A percentile compares a stretch with the other conserved stretches of the same genome.
These are phyloP conservation scores for Phalacrocorax pelagicus DNA, from an alignment of 2,113 vertebrate genomes.

Conservation along the genomic window DNA sequence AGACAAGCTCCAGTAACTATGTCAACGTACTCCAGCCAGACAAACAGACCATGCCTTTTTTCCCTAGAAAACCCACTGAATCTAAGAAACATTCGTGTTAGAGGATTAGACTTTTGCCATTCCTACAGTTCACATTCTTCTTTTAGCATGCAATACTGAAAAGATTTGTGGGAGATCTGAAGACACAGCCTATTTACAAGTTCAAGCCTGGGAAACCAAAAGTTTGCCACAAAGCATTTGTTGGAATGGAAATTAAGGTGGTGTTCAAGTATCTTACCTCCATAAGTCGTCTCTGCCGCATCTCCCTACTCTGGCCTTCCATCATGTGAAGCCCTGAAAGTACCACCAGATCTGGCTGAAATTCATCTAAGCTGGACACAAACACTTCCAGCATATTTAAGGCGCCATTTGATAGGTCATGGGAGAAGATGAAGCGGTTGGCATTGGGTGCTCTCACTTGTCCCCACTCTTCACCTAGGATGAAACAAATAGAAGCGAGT, in stretches of 20 bases:
- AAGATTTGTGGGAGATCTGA: background rate
- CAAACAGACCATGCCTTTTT: background rate
- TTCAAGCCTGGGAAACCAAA: background rate
- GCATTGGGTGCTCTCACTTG: slow-evolving; percentile 84
- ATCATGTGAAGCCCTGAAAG: slow-evolving; percentile 99
- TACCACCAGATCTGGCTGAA: slow-evolving; percentile 91
- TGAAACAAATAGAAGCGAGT: background rate
- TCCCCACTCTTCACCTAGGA: slow-evolving; percentile 89
- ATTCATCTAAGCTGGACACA: slow-evolving; percentile 91
- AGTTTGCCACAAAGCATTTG: background rate
- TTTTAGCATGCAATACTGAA: background rate
- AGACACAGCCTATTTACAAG: background rate
- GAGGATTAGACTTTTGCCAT: background rate
- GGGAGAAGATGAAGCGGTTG: slow-evolving; percentile 98
- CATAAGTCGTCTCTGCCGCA: slow-evolving; percentile 84
- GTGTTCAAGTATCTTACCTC: slow-evolving; percentile 74
- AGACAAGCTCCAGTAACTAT: background rate
- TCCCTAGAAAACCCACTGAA: background rate
- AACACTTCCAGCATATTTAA: slow-evolving; percentile 92
- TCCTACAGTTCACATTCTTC: background rate
- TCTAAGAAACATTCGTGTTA: background rate
- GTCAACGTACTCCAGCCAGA: background rate
- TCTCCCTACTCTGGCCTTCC: slow-evolving; percentile 89
- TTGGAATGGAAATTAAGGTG: background rate
- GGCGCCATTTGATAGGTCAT: slow-evolving; percentile 91